Base-by-base conservation (phyloP, 2,113 vertebrate genomes). In the Gobius niger region DNA sequence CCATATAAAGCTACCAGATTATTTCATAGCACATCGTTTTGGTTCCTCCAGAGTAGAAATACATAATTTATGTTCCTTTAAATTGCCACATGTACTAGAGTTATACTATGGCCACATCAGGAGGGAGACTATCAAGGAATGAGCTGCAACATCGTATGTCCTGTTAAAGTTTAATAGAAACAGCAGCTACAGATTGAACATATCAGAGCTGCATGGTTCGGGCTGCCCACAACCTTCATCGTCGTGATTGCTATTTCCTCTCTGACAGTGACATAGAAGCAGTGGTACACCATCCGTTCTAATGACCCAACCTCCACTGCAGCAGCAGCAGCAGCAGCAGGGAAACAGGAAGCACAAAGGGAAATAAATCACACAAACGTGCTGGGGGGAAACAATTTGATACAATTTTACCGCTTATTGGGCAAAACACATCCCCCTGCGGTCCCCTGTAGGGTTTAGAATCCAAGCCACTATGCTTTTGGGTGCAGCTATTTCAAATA, bases 211-310 rank as follows among this genome's bases (percentile, higher is more conserved):
- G 57, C 24, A 34, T 34, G 57, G 15, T 16, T 68, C 24, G 56
- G 56, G 54, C 74, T 56, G 59, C 73, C 65, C 52, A 59, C 54
- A 42, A 67, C 61, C 44, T 15, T 68, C 63, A 57, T 72, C 66
- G 62, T 72, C 66, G 62, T 69, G 67, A 56, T 51, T 70, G 72
- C 69, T 68, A 54, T 57, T 57, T 42, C 73, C 24, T 73, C 73
- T 82, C 71, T 75, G 84, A 85, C 75, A 78, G 77, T 69, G 77
- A 78, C 85, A 80, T 75, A 84, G 63, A 73, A 59, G 75, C 66
- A 78, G 52, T 16, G 65, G 72, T 76, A 47, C 61, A 57, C 51
- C 68, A 75, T 80, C 63, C 54, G 40, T 41, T 81, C 79, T 76
- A 81, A 76, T 76, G 61, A 70, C 70, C 54, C 68, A 60, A 71